Conservation (phyloP, 2,797 vertebrate genomes). For the Oophaga sylvatica region DNA sequence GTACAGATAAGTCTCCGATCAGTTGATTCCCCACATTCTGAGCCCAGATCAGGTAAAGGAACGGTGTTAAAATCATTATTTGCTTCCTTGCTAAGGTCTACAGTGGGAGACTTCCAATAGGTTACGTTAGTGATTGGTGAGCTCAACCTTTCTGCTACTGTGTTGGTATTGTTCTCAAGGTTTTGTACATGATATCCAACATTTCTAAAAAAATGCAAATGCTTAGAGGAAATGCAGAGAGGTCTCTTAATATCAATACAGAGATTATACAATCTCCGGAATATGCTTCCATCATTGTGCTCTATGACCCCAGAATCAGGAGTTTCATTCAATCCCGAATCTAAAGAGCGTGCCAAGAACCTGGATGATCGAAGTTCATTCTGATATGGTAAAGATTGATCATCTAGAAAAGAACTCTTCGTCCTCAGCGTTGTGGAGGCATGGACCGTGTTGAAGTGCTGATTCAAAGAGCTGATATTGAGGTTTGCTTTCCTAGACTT, state of each 20-base stretch:
- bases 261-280: slow-evolving; percentile 70
- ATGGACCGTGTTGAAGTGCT: slow-evolving; percentile 47
- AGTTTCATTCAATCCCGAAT: slow-evolving; percentile 77
- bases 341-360: slow-evolving; percentile 81
- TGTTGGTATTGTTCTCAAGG: slow-evolving; percentile 79
- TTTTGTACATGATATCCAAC: slow-evolving; percentile 73
- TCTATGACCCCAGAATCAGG: slow-evolving; percentile 63
- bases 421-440: slow-evolving; percentile 72
- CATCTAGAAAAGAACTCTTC: slow-evolving; percentile 73
- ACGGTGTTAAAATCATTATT: slow-evolving; percentile 69
- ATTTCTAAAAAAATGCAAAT: slow-evolving; percentile 70
- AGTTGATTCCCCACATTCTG: slow-evolving; percentile 69
- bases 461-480: slow-evolving; percentile 60
- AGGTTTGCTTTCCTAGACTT: slow-evolving; percentile 63
- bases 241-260: slow-evolving; percentile 56
- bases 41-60: slow-evolving; percentile 81
- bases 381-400: slow-evolving; percentile 67
- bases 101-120: slow-evolving; percentile 61
- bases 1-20: slow-evolving; percentile 54
- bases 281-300: slow-evolving; percentile 71
- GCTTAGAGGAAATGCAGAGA: slow-evolving; percentile 54
- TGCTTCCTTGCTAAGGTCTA: slow-evolving; percentile 65
- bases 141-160: slow-evolving; percentile 67
- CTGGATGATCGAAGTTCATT: slow-evolving; percentile 72
- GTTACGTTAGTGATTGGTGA: slow-evolving; percentile 60